Evolutionary conservation across 2,888 invertebrate species (phyloP).

Genomic region (Catonia carolina): DNA sequence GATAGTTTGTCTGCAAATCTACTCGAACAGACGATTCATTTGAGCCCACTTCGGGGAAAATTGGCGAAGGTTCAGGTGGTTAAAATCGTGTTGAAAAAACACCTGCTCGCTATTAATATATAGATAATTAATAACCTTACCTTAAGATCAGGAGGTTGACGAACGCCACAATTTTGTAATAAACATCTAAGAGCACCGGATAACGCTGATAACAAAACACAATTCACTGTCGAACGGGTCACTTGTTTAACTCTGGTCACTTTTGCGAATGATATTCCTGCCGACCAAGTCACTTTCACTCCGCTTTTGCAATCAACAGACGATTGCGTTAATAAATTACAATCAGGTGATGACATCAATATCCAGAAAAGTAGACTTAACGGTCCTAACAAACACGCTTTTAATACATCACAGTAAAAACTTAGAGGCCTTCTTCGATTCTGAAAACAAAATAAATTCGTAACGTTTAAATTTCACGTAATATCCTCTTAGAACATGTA

Average conservation of each 20-base stretch:
- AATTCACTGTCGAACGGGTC: constrained; percentile 48
- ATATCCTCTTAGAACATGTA: no score
- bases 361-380: constrained; percentile 46
- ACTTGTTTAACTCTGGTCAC: constrained; percentile 48
- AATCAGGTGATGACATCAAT: constrained; percentile 42
- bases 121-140: no score
- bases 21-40: no score
- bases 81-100: no score
- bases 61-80: no score
- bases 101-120: no score
- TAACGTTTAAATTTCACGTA: no score
- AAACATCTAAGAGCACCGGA: constrained; percentile 47
- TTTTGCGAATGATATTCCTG: constrained; percentile 44
- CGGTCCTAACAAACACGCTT: constrained; percentile 47
- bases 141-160: constrained; percentile 47
- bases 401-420: constrained; percentile 43
- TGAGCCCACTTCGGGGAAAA: no score
- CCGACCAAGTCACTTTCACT: constrained; percentile 43
- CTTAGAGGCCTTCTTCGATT: constrained; percentile 41
- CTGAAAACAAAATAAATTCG: constrained; percentile 3
- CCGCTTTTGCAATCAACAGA: constrained; percentile 19
- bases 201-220: constrained; percentile 48
- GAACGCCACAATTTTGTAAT: constrained; percentile 46
- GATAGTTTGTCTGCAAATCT: no score
- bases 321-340: constrained; percentile 41